Evolutionary conservation across 2,113 vertebrate species (phyloP).

Genomic region (Lophius piscatorius): DNA sequence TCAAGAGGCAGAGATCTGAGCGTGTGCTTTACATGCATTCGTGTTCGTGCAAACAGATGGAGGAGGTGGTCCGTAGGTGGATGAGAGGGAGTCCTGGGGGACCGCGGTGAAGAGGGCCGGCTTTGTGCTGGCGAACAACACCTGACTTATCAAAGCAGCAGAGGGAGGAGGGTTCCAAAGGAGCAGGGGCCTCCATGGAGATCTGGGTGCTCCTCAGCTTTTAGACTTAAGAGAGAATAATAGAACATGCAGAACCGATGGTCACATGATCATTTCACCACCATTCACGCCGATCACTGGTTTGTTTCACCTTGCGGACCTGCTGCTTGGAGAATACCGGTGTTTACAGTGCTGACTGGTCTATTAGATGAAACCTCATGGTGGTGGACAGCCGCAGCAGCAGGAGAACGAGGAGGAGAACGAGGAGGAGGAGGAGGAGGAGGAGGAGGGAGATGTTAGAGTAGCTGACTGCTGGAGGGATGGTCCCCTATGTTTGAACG

Average conservation of each 20-base stretch:
- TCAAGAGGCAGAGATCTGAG: constrained; percentile 23
- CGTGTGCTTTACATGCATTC: constrained; percentile 1
- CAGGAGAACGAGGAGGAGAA: too few species aligned
- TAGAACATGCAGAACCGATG: not conserved
- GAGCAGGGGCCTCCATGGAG: constrained; percentile 20
- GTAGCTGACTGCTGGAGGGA: not conserved
- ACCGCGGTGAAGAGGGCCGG: constrained; percentile 33
- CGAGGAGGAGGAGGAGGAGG: too few species aligned
- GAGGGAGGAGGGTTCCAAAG: constrained; percentile 39
- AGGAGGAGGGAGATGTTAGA: constrained; percentile 13
- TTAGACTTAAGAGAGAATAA: not conserved
- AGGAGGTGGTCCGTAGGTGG: constrained; percentile 21
- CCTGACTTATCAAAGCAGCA: constrained; percentile 66
- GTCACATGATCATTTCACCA: not conserved
- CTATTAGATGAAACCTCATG: constrained; percentile 12
- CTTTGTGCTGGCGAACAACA: constrained; percentile 38
- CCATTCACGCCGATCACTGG: too few species aligned
- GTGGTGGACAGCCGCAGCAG: too few species aligned
- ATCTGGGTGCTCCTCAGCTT: constrained; percentile 1
- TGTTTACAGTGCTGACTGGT: constrained; percentile 22
- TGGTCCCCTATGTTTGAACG: not conserved
- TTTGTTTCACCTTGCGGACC: too few species aligned
- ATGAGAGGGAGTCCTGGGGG: constrained; percentile 42
- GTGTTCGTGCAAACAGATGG: constrained; percentile 63
- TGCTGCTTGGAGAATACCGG: too few species aligned